phyloP scores from a whole-genome alignment of 2,113 vertebrate species.

The Lasiurus borealis region DNA sequence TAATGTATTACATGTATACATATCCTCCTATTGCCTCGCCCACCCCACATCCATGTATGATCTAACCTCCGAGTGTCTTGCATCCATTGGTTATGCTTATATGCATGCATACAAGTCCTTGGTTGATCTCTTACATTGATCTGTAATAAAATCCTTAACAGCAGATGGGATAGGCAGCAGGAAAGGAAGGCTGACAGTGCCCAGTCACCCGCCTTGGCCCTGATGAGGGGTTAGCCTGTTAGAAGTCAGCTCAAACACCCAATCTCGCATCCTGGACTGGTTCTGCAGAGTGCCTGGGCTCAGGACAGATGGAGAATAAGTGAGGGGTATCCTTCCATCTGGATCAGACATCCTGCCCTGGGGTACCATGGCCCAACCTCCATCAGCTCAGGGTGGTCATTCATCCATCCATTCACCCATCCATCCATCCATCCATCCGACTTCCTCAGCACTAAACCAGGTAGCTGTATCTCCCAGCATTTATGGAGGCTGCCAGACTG shows the following conservation, averaged over 20 bases:
- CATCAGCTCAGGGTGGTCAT: neutral
- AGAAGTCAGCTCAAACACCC: neutral
- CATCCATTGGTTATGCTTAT: too few relatives aligned
- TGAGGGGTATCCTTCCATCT: neutral
- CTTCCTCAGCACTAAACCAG: neutral
- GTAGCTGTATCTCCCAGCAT: neutral
- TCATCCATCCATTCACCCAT: neutral
- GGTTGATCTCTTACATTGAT: neutral
- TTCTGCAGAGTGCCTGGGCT: neutral
- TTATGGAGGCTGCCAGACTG: neutral
- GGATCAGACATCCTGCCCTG: neutral
- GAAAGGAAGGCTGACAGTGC: neutral
- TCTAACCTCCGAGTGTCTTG: too few relatives aligned
- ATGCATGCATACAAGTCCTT: too few relatives aligned
- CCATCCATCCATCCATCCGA: neutral
- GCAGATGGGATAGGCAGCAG: neutral
- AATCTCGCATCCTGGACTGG: neutral
- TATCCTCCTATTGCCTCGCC: too few relatives aligned
- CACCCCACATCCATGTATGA: too few relatives aligned
- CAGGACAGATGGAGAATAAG: neutral
- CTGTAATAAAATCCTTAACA: constrained; percentile 36
- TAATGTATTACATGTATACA: too few relatives aligned
- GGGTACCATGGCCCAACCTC: neutral
- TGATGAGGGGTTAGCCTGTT: neutral
- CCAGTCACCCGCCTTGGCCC: neutral